Percentiles rank a stretch among this genome's conserved stretches.
These are phyloP conservation scores for Agrochola lota DNA, from an alignment of 2,888 invertebrate genomes.

Conservation along the genomic window DNA sequence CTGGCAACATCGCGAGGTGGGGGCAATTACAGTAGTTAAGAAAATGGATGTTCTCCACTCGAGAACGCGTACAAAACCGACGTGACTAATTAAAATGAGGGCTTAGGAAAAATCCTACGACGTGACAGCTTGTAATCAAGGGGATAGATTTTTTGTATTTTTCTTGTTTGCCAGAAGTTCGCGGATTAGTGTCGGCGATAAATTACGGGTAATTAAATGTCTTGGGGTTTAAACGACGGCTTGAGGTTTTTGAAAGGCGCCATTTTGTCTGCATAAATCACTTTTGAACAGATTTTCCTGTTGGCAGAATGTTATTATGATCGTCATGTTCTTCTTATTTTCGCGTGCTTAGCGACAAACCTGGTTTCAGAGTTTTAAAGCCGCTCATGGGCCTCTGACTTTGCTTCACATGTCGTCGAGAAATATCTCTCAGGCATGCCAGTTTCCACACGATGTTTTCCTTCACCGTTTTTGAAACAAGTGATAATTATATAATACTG, in stretches of 20 bases:
- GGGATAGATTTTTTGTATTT: constrained; percentile 85
- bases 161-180: constrained; percentile 80
- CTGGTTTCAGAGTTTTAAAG: too few species aligned
- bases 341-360: too few species aligned
- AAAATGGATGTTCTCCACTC: constrained; percentile 86
- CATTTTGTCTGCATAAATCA: constrained; percentile 72
- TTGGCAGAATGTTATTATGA: constrained; percentile 22
- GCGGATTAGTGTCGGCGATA: constrained; percentile 86
- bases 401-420: too few species aligned
- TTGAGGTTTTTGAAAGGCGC: constrained; percentile 63
- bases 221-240: constrained; percentile 74
- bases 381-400: too few species aligned
- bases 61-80: constrained; percentile 76
- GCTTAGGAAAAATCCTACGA: constrained; percentile 89
- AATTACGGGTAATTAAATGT: constrained; percentile 89
- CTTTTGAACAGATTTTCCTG: constrained; percentile 66
- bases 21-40: constrained; percentile 89
- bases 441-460: too few species aligned
- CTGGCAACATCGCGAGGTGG: constrained; percentile 88
- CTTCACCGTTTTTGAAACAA: too few species aligned
- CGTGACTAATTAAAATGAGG: constrained; percentile 88
- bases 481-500: too few species aligned
- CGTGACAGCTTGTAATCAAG: constrained; percentile 90
- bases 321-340: background rate
- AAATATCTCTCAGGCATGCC: too few species aligned